Percentiles rank a stretch among this genome's conserved stretches.
These are phyloP conservation scores for Diploscapter pachys DNA, from an alignment of 1,140 invertebrate species.

Conservation along the genomic window DNA sequence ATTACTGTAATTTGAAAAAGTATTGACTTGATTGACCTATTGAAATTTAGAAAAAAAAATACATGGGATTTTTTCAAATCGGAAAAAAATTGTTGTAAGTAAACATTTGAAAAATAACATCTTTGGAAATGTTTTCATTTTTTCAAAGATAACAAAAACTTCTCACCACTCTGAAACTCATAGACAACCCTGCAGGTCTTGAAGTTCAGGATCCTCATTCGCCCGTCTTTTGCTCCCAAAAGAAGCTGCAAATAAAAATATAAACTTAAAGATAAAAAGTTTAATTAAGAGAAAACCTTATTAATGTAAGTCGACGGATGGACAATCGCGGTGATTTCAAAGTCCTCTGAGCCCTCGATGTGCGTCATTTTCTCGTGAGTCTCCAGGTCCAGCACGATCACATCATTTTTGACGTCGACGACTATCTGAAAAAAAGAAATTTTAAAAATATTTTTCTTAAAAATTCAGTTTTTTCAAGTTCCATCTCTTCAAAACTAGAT, in stretches of 20 bases:
- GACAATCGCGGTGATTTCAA: conserved; percentile 21
- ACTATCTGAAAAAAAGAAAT: conserved; percentile 9
- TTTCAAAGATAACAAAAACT: not conserved
- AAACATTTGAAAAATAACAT: not conserved
- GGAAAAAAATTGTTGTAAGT: not conserved
- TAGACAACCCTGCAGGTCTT: conserved; percentile 28
- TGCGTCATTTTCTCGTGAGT: not conserved
- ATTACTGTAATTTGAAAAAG: conserved; percentile 11
- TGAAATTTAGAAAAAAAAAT: not conserved
- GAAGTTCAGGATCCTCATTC: conserved; percentile 20
- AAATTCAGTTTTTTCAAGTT: too few species aligned
- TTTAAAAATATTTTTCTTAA: not conserved
- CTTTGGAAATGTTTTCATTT: not conserved
- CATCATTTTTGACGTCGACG: conserved; percentile 11
- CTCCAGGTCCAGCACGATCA: conserved; percentile 27
- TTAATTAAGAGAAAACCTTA: conserved; percentile 2
- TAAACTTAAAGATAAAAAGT: not conserved
- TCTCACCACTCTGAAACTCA: conserved; percentile 14
- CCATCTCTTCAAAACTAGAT: not conserved
- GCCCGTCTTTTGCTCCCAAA: conserved; percentile 17
- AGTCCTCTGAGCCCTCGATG: conserved; percentile 22
- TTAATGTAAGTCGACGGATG: conserved; percentile 33
- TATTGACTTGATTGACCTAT: not conserved
- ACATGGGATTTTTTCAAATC: too few species aligned
- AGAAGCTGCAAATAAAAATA: conserved; percentile 19